Evolutionary conservation across 2,888 invertebrate species (phyloP).

Genomic region (Conchocele bisecta): DNA sequence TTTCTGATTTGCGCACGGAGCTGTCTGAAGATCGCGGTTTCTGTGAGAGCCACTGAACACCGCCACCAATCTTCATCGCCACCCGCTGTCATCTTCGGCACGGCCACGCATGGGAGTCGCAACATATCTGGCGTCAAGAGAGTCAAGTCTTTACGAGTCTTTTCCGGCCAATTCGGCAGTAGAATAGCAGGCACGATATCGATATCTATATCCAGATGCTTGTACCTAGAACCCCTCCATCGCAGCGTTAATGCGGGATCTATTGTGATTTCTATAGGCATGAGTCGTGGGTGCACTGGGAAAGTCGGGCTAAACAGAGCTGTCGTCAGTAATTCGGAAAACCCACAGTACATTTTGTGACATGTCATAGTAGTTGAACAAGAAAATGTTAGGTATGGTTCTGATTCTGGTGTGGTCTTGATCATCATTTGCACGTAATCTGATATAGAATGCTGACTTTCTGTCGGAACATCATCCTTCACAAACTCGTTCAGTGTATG

Average conservation of each 20-base stretch:
- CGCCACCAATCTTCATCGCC: constrained; percentile 43
- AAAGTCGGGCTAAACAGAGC: constrained; percentile 31
- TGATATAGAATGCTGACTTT: constrained; percentile 19
- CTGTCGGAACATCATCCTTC: not conserved
- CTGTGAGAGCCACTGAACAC: constrained; percentile 42
- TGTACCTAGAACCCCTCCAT: constrained; percentile 45
- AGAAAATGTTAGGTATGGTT: constrained; percentile 9
- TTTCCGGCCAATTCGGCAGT: constrained; percentile 39
- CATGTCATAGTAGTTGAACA: constrained; percentile 18
- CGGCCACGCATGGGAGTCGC: constrained; percentile 22
- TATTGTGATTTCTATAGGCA: constrained; percentile 35
- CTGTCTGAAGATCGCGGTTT: constrained; percentile 47
- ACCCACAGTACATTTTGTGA: constrained; percentile 35
- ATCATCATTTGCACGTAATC: constrained; percentile 35
- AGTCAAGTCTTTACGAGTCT: constrained; percentile 2
- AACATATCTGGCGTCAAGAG: constrained; percentile 33
- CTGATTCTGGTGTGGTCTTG: constrained; percentile 4
- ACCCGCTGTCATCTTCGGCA: constrained; percentile 43
- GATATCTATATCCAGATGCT: constrained; percentile 37
- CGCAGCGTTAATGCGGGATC: constrained; percentile 30
- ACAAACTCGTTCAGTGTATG: not conserved
- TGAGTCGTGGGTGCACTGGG: constrained; percentile 27
- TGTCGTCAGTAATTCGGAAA: constrained; percentile 23
- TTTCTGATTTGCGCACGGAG: constrained; percentile 37
- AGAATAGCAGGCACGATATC: constrained; percentile 50